Base-by-base conservation (phyloP, 2,113 vertebrate genomes). In the Nothocercus julius region DNA sequence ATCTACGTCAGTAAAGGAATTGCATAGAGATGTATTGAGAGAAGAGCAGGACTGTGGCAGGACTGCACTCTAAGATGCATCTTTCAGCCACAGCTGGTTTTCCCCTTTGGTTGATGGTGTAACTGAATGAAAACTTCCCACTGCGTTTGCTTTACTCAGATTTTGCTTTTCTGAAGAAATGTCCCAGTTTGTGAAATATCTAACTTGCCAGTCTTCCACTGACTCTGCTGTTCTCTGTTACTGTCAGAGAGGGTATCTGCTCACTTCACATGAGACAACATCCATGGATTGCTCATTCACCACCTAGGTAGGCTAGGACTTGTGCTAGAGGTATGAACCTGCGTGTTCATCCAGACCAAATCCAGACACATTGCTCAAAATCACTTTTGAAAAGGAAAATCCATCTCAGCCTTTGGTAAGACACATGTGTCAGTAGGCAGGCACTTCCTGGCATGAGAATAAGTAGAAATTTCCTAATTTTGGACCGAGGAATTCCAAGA, bases 311-410 rank as follows among this genome's bases (percentile, higher is more conserved):
- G 45, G 73, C 51, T 73, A 59, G 1, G 1, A 15, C 34, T 2
- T 22, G 61, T 28, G 28, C 25, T 11, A 24, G 64, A 93, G 66
- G 36, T 63, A 27, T 1, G 24, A 45, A 77, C 44, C 45, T 75
- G 20, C 38, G 15, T 79, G 64, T 58, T 95, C 30, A 40, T 49
- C 16, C 5, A 16, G 42, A 19, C 47, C 49, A 13, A 69, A 80
- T 24, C 7, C 44, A 56, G 12, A 25, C 30, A 36, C 34, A 38
- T 83, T 73, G 59, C 40, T 89, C 77, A 80, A 16, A 91, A 70
- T 30, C 45, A 13, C 28, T 69, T 61, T 13, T 58, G 61, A 87
- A 62, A 32, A 96, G 90, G 86, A 85, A 93, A 95, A 53, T 94
- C 82, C 74, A 16, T 53, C 25, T 19, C 32, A 15, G 66, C 36